Percentiles rank a stretch among this genome's conserved stretches.
These are phyloP conservation scores for Drosophila prostipennis DNA, from an alignment of 2,888 invertebrate species.

Conservation along the genomic window DNA sequence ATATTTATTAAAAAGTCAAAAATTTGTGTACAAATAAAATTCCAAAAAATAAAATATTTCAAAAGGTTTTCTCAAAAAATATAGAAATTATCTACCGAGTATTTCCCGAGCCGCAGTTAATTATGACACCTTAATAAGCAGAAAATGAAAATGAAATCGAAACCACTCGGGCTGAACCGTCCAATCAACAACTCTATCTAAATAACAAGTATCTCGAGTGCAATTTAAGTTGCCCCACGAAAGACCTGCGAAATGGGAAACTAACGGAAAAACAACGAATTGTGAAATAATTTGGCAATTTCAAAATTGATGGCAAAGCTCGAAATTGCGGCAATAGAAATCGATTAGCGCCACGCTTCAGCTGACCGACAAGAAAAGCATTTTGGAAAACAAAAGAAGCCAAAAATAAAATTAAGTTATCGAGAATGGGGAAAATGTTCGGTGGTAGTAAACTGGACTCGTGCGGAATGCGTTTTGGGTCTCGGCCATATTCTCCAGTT, in stretches of 20 bases:
- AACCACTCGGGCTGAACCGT: conserved; percentile 27
- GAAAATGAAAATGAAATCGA: conserved; percentile 38
- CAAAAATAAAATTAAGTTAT: conserved; percentile 72
- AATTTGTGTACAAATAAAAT: too few relatives aligned
- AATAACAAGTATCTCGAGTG: conserved; percentile 38
- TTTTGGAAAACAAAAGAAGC: conserved; percentile 32
- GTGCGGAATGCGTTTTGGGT: conserved; percentile 62
- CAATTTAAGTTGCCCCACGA: conserved; percentile 34
- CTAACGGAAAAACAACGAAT: conserved; percentile 43
- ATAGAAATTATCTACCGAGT: background rate
- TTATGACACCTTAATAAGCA: conserved; percentile 17
- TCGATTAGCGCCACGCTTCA: conserved; percentile 52
- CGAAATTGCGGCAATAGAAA: conserved; percentile 49
- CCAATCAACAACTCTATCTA: conserved; percentile 42
- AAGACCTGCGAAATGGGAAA: conserved; percentile 42
- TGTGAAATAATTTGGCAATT: conserved; percentile 54
- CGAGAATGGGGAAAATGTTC: conserved; percentile 48
- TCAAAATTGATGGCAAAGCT: conserved; percentile 30
- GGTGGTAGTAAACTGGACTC: conserved; percentile 56
- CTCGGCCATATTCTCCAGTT: conserved; percentile 3
- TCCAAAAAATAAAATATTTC: too few relatives aligned
- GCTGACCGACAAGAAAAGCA: conserved; percentile 26
- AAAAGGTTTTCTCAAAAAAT: background rate
- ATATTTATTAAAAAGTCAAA: background rate
- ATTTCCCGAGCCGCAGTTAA: background rate